phyloP scores from a whole-genome alignment of 2,888 invertebrate genomes.

The Ophion obscuratus region DNA sequence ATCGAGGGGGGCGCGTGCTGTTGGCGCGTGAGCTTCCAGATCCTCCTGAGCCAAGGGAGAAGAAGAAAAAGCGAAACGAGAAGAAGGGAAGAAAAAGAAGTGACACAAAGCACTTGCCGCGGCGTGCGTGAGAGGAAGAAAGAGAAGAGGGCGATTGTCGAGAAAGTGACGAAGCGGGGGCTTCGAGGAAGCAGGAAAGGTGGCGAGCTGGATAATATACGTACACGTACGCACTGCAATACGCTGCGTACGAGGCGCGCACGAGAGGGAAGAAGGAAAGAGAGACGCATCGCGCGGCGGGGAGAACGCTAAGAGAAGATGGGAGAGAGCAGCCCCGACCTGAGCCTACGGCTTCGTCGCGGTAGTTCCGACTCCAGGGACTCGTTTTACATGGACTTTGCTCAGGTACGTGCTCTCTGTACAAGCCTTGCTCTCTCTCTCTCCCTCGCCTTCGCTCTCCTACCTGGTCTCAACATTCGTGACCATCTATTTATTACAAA shows the following conservation, averaged over 20 bases:
- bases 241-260: constrained; percentile 25
- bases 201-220: constrained; percentile 43
- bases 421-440: constrained; percentile 9
- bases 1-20: constrained; percentile 75
- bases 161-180: constrained; percentile 38
- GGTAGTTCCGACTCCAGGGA: constrained; percentile 95
- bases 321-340: constrained; percentile 93
- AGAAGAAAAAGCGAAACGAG: constrained; percentile 60
- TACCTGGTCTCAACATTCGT: not conserved
- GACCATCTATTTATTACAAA: not conserved
- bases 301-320: constrained; percentile 80
- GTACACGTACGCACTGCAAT: constrained; percentile 37
- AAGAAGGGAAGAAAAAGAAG: constrained; percentile 18
- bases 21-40: constrained; percentile 75
- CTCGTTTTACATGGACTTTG: constrained; percentile 96
- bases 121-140: constrained; percentile 36
- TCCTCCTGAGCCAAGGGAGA: constrained; percentile 74
- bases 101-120: constrained; percentile 57
- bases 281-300: constrained; percentile 24
- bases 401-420: constrained; percentile 84
- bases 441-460: not conserved
- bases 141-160: constrained; percentile 28
- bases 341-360: constrained; percentile 93
- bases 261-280: constrained; percentile 31
- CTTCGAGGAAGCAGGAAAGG: constrained; percentile 52